Conservation (phyloP, 2,797 vertebrate species). For the Pipistrellus kuhlii region DNA sequence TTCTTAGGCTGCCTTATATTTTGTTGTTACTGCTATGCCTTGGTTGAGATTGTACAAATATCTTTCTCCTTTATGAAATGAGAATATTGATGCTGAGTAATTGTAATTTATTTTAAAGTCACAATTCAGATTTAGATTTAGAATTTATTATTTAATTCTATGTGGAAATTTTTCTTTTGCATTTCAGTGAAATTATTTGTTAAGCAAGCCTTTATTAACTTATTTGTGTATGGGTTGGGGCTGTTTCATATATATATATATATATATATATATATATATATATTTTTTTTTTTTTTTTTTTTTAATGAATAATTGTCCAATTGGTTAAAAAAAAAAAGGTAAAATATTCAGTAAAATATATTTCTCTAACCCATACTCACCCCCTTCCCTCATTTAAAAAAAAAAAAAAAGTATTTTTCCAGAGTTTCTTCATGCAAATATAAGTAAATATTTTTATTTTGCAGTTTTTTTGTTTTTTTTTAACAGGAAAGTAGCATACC, state of each 20-base stretch:
- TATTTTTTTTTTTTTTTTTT: neutral
- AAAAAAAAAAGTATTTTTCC: neutral
- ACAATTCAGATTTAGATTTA: neutral
- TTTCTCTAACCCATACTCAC: neutral
- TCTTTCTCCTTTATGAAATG: conserved; percentile 48
- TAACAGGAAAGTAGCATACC: neutral
- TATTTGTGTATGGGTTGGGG: neutral
- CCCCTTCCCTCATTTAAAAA: neutral
- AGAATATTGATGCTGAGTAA: conserved; percentile 8
- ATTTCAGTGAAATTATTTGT: conserved; percentile 42
- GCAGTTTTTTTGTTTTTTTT: neutral
- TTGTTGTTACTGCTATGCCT: conserved; percentile 9
- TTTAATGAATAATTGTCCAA: conserved; percentile 13
- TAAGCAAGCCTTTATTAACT: conserved; percentile 7
- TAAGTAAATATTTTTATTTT: neutral
- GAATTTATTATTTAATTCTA: conserved; percentile 52
- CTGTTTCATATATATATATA: neutral
- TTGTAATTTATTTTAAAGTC: conserved; percentile 15
- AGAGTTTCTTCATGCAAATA: conserved; percentile 17
- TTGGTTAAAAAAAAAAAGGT: neutral
- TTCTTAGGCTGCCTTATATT: conserved; percentile 11
- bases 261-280: neutral
- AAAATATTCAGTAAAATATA: neutral
- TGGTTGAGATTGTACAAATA: conserved; percentile 31
- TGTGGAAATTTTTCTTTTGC: conserved; percentile 32